These are phyloP conservation scores for Zapornia atra DNA, from an alignment of 2,113 vertebrate genomes.

Conservation along the genomic window DNA sequence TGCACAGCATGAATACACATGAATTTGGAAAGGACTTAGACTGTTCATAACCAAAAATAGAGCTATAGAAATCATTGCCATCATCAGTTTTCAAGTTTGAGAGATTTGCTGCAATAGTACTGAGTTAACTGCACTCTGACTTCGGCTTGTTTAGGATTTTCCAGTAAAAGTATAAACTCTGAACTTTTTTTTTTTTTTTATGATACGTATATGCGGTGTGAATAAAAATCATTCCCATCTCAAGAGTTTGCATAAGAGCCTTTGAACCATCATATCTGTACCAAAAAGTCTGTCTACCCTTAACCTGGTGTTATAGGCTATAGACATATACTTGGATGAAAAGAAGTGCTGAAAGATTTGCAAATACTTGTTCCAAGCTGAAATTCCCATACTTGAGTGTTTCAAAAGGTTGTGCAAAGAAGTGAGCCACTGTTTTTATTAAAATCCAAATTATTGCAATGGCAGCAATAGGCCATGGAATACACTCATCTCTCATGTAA, in stretches of 20 bases:
- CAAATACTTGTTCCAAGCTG: not conserved
- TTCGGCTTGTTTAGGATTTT: not conserved
- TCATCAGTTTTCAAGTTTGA: not conserved
- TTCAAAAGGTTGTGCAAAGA: not conserved
- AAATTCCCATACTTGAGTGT: not conserved
- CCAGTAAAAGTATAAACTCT: not conserved
- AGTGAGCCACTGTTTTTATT: not conserved
- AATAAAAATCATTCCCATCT: not conserved
- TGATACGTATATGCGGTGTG: accelerated
- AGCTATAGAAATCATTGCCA: not conserved
- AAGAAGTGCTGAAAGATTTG: not conserved
- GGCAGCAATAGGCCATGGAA: not conserved
- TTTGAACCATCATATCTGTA: not conserved
- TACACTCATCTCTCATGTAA: not conserved
- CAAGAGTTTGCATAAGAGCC: accelerated
- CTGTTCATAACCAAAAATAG: not conserved
- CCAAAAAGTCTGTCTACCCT: not conserved
- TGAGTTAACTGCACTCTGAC: not conserved
- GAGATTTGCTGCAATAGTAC: not conserved
- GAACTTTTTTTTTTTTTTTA: not conserved
- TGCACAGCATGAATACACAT: not conserved
- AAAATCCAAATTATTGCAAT: not conserved
- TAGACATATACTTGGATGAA: not conserved
- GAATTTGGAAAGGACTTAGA: not conserved
- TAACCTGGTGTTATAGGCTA: not conserved